These are phyloP conservation scores for Drosophila albomicans DNA, from an alignment of 1,140 invertebrate species.

Conservation along the genomic window DNA sequence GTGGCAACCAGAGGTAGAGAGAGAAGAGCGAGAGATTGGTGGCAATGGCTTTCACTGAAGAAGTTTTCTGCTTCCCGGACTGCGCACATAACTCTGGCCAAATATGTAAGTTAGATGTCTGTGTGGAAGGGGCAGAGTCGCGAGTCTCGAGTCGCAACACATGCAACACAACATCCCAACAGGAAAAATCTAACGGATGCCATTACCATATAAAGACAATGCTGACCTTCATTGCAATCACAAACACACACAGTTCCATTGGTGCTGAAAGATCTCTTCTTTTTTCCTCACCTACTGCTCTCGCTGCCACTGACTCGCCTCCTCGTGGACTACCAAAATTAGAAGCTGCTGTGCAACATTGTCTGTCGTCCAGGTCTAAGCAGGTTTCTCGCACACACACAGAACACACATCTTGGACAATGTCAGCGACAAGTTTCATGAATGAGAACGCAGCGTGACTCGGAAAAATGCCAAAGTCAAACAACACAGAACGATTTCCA, in stretches of 20 bases:
- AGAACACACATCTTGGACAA: constrained; percentile 20
- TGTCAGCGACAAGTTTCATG: constrained; percentile 71
- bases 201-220: constrained; percentile 78
- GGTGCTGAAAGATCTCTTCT: constrained; percentile 26
- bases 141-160: constrained; percentile 34
- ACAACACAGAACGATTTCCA: constrained; percentile 1
- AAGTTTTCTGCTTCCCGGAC: constrained; percentile 17
- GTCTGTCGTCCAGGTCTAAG: constrained; percentile 42
- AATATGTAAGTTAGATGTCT: constrained; percentile 29
- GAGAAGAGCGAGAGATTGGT: background rate
- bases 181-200: constrained; percentile 81
- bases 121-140: background rate
- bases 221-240: constrained; percentile 82
- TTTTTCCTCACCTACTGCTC: constrained; percentile 13
- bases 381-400: constrained; percentile 37
- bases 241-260: constrained; percentile 25
- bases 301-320: constrained; percentile 43
- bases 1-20: background rate
- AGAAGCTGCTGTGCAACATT: constrained; percentile 72
- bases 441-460: constrained; percentile 75
- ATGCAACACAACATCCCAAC: constrained; percentile 72
- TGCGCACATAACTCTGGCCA: constrained; percentile 46
- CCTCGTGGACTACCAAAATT: constrained; percentile 68
- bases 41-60: constrained; percentile 35
- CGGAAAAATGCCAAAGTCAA: constrained; percentile 30